A percentile compares a stretch with the other conserved stretches of the same genome.
Evolutionary conservation across 2,888 invertebrate species (phyloP).

Genomic region (Onchidella celtica): DNA sequence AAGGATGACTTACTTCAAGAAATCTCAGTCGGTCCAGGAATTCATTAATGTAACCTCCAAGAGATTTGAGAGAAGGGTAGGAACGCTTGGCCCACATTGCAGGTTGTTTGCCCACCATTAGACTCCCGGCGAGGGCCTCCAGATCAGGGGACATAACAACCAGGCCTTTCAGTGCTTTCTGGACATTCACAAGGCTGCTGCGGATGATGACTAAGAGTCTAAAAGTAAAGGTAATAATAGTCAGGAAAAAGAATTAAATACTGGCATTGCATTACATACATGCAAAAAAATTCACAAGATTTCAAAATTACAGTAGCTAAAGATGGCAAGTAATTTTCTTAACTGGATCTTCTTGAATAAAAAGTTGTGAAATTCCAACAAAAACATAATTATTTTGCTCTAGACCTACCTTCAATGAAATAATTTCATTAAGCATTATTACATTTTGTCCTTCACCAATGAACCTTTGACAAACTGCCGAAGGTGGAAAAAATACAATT

Average conservation of each 20-base stretch:
- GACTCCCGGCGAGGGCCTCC: slow-evolving; percentile 86
- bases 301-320: too few species aligned
- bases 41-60: slow-evolving; percentile 91
- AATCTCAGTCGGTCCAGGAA: slow-evolving; percentile 88
- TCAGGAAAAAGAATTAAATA: not conserved
- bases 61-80: slow-evolving; percentile 93
- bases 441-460: too few species aligned
- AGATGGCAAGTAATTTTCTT: too few species aligned
- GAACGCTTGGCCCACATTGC: slow-evolving; percentile 90
- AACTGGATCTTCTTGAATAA: too few species aligned
- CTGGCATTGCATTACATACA: not conserved
- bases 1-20: slow-evolving; percentile 86
- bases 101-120: slow-evolving; percentile 88
- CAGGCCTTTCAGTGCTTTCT: slow-evolving; percentile 89
- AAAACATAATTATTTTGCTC: too few species aligned
- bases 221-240: slow-evolving; percentile 43
- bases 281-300: not conserved
- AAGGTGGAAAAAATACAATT: too few species aligned
- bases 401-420: too few species aligned
- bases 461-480: too few species aligned
- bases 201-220: slow-evolving; percentile 85
- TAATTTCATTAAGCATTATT: too few species aligned
- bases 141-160: slow-evolving; percentile 92
- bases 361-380: too few species aligned
- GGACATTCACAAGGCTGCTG: slow-evolving; percentile 86